A percentile compares a stretch with the other conserved stretches of the same genome.
Conservation (phyloP, 2,797 vertebrate species). For the Gorsachius magnificus region DNA sequence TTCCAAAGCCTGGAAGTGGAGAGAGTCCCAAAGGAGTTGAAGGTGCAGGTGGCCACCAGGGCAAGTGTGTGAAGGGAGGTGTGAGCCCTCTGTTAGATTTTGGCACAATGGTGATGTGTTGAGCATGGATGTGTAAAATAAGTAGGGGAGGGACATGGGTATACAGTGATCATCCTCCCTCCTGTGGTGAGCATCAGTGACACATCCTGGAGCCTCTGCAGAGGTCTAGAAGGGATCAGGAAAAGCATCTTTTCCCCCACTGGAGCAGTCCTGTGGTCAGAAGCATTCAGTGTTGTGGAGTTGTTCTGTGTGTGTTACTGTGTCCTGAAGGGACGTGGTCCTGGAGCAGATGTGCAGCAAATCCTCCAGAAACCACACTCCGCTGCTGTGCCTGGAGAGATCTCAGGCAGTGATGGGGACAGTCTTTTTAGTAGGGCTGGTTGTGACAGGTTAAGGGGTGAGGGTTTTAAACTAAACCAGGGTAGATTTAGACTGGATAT, state of each 20-base stretch:
- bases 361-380: not conserved
- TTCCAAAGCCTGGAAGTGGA: not conserved
- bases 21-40: not conserved
- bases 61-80: too few relatives aligned
- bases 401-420: too few relatives aligned
- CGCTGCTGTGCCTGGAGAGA: not conserved
- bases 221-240: too few relatives aligned
- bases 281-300: not conserved
- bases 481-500: too few relatives aligned
- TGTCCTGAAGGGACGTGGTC: not conserved
- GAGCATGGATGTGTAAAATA: not conserved
- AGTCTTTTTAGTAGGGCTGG: too few relatives aligned
- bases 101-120: not conserved
- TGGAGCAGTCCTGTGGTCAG: not conserved
- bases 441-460: too few relatives aligned
- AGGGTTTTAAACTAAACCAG: too few relatives aligned
- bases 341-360: not conserved
- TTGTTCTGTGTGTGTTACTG: accelerated
- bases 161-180: accelerated
- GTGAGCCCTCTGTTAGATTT: too few relatives aligned
- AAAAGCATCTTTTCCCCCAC: not conserved
- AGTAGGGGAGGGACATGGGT: too few relatives aligned
- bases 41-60: too few relatives aligned
- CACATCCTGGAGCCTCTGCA: accelerated
- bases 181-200: accelerated